Percentiles rank a stretch among this genome's conserved stretches.
phyloP scores from a whole-genome alignment of 2,113 vertebrate species.

The Hydrolagus affinis region DNA sequence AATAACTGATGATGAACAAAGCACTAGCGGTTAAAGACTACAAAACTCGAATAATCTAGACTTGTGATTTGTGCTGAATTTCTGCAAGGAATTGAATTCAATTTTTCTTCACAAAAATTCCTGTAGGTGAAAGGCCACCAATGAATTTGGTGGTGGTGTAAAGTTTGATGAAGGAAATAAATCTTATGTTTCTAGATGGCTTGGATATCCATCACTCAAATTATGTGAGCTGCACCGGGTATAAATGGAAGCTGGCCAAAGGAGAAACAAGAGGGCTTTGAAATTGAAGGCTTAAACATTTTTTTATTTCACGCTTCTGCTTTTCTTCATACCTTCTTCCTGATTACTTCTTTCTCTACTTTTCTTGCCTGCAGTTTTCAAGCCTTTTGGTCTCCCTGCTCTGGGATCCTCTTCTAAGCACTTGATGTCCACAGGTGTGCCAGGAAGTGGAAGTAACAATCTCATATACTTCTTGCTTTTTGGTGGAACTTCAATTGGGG shows the following conservation, averaged over 20 bases:
- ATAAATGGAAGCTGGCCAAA: neutral
- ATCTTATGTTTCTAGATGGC: neutral
- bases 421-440: conserved; percentile 61
- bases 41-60: neutral
- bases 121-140: neutral
- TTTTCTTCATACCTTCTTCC: neutral
- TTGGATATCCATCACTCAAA: neutral
- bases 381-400: conserved; percentile 50
- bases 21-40: neutral
- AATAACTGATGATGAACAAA: neutral
- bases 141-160: neutral
- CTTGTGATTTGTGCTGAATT: neutral
- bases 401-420: conserved; percentile 58
- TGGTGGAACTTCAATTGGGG: conserved; percentile 60
- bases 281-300: conserved; percentile 5
- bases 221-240: neutral
- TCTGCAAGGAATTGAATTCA: no score
- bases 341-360: conserved; percentile 22
- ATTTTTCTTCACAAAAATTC: neutral
- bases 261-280: conserved; percentile 14
- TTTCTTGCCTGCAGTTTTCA: conserved; percentile 54
- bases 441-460: conserved; percentile 62
- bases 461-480: conserved; percentile 65
- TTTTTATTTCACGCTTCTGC: neutral
- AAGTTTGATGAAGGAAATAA: neutral